phyloP scores from a whole-genome alignment of 1,140 invertebrate species.

The Lepidotrigona ventralis region DNA sequence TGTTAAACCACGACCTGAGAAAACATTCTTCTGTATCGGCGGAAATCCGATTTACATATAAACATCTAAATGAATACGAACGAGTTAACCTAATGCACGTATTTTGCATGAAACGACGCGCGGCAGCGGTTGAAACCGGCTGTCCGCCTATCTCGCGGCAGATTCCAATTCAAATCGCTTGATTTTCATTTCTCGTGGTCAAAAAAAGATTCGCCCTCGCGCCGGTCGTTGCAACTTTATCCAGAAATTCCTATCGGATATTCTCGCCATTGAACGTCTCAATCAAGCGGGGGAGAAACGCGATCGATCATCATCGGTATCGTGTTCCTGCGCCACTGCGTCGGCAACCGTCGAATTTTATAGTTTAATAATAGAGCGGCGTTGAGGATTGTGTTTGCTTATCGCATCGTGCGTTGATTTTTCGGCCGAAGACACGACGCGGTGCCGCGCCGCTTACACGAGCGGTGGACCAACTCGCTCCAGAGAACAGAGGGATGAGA shows the following conservation, averaged over 20 bases:
- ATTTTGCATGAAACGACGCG: neutral
- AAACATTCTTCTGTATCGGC: neutral
- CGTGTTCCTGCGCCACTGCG: constrained; percentile 55
- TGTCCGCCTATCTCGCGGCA: neutral
- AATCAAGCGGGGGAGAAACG: neutral
- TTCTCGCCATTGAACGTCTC: constrained; percentile 24
- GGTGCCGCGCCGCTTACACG: constrained; percentile 40
- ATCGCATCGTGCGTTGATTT: constrained; percentile 62
- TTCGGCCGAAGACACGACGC: constrained; percentile 54
- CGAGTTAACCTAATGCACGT: neutral
- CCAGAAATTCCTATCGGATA: neutral
- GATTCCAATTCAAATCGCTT: neutral
- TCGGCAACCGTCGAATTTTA: constrained; percentile 58
- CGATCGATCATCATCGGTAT: neutral
- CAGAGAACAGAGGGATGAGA: constrained; percentile 16
- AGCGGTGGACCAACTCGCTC: neutral
- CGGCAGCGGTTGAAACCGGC: neutral
- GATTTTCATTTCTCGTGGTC: neutral
- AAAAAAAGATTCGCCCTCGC: neutral
- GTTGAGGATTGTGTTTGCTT: constrained; percentile 67
- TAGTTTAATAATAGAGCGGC: constrained; percentile 72
- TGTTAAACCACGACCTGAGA: neutral
- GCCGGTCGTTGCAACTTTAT: neutral
- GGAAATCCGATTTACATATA: neutral
- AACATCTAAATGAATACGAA: neutral